Percentiles rank a stretch among this genome's conserved stretches.
These are phyloP conservation scores for Melanotaenia duboulayi DNA, from an alignment of 2,113 vertebrate species.

Conservation along the genomic window DNA sequence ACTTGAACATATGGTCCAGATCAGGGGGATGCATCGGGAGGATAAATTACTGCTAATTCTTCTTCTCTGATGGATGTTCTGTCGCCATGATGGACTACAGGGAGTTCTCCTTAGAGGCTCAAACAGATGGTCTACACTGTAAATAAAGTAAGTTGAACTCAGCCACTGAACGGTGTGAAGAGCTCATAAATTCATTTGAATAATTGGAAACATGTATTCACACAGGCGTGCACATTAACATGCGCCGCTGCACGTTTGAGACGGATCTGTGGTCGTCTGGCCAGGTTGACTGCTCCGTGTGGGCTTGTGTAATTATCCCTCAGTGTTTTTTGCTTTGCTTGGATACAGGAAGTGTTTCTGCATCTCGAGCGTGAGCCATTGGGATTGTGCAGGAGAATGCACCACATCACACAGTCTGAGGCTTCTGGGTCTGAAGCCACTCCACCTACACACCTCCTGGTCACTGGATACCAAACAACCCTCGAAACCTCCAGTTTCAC, in stretches of 20 bases:
- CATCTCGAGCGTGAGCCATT: neutral
- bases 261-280: conserved; percentile 55
- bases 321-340: conserved; percentile 6
- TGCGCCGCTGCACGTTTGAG: conserved; percentile 14
- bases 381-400: conserved; percentile 26
- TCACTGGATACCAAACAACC: conserved; percentile 31
- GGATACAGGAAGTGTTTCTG: conserved; percentile 48
- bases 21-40: neutral
- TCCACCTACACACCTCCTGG: conserved; percentile 38
- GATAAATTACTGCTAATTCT: conserved; percentile 12
- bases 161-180: conserved; percentile 12
- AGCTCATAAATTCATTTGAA: conserved; percentile 16
- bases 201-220: conserved; percentile 39
- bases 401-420: conserved; percentile 69
- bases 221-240: conserved; percentile 16
- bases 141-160: conserved; percentile 1
- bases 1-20: conserved; percentile 1
- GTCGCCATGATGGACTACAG: conserved; percentile 8
- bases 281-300: conserved; percentile 35
- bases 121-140: conserved; percentile 8
- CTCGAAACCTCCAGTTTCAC: conserved; percentile 6
- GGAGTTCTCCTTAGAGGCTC: conserved; percentile 26
- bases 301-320: conserved; percentile 43
- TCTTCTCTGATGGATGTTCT: conserved; percentile 11
- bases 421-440: conserved; percentile 23